Evolutionary conservation across 2,888 invertebrate genomes (phyloP), one percentile per base, ranked within the genome.

Genomic region (Hartigia nigra): DNA sequence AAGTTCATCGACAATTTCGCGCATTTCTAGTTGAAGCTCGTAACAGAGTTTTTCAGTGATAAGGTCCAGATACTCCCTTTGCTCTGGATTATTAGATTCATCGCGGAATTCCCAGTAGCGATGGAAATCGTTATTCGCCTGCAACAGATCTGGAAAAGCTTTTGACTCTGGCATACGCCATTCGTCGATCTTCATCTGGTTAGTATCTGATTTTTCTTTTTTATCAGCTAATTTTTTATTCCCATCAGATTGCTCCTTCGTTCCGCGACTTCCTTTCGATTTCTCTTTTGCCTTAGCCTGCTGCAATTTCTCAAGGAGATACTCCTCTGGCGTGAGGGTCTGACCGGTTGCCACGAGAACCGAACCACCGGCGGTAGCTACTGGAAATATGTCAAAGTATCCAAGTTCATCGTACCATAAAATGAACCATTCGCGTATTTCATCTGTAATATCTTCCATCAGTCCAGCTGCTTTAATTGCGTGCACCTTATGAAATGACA

Each of bases 361-460:
- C 23, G 93, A 94, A 3, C 97, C 97, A 11, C 97, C 97, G 89
- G 95, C 94, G 69, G 94, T 94, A 69, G 94, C 94, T 81, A 94
- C 94, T 75, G 97, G 97, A 88, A 94, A 95, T 82, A 95, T 95
- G 81, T 96, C 96, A 88, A 97, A 96, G 75, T 92, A 91, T 36
- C 92, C 92, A 1, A 92, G 89, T 79, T 90, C 89, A 70, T 91
- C 90, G 91, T 95, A 95, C 95, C 95, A 96, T 78, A 94, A 92
- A 75, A 93, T 89, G 87, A 96, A 95, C 96, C 96, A 97, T 86
- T 94, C 94, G 79, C 95, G 93, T 79, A 97, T 94, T 92, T 97
- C 96, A 82, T 94, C 95, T 70, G 95, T 94, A 89, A 96, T 95
- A 84, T 95, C 95, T 87, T 97, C 96, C 91, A 95, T 94, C 82